A percentile compares a stretch with the other conserved stretches of the same genome.
These are phyloP conservation scores for Cecidostiba fungosa DNA, from an alignment of 2,888 invertebrate species.

Conservation along the genomic window DNA sequence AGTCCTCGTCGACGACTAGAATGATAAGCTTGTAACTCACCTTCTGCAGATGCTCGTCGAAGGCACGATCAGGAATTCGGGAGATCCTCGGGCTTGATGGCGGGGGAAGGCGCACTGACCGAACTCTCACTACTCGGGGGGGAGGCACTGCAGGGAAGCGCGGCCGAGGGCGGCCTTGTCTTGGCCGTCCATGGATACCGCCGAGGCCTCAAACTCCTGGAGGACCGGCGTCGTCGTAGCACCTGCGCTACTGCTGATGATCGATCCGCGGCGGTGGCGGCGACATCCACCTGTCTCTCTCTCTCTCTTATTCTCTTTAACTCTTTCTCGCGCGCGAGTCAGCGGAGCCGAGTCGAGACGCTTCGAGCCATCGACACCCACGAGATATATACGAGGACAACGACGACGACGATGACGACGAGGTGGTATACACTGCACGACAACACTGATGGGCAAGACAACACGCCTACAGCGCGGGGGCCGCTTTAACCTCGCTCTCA, in stretches of 20 bases:
- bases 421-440: too few relatives aligned
- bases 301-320: too few relatives aligned
- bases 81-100: background rate
- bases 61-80: constrained; percentile 34
- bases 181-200: background rate
- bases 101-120: background rate
- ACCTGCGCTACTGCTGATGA: background rate
- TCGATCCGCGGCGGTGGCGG: background rate
- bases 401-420: too few relatives aligned
- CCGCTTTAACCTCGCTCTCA: too few relatives aligned
- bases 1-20: constrained; percentile 3
- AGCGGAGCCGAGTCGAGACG: background rate
- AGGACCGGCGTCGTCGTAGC: background rate
- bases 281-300: background rate
- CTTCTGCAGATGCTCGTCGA: constrained; percentile 46
- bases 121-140: background rate
- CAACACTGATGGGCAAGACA: too few relatives aligned
- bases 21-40: constrained; percentile 41
- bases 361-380: background rate
- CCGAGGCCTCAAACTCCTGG: background rate
- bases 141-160: background rate
- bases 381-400: background rate
- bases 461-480: too few relatives aligned
- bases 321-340: background rate
- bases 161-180: background rate